Percentiles rank a stretch among this genome's conserved stretches.
Conservation (phyloP, 1,140 invertebrate species). For the Dendroctonus ponderosae region DNA sequence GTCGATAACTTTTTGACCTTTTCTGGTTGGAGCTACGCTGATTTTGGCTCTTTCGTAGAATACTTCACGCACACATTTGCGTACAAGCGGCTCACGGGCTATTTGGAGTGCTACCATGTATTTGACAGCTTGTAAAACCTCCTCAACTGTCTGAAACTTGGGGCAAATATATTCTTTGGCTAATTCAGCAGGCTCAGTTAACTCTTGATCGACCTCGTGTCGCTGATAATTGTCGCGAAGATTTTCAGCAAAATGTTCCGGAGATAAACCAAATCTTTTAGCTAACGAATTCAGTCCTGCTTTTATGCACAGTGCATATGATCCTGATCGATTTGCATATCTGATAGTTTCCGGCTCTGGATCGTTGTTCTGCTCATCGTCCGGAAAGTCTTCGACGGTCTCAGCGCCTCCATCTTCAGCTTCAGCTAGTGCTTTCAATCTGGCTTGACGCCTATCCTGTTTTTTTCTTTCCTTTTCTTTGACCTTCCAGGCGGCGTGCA, state of each 20-base stretch:
- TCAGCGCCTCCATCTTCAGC: conserved; percentile 61
- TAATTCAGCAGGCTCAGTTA: conserved; percentile 73
- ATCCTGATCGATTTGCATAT: conserved; percentile 80
- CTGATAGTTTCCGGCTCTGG: conserved; percentile 70
- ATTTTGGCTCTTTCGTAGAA: conserved; percentile 89
- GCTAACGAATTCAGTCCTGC: conserved; percentile 83
- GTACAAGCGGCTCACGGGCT: conserved; percentile 85
- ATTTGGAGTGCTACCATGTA: conserved; percentile 95
- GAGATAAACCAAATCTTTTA: conserved; percentile 87
- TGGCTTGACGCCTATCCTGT: conserved; percentile 57
- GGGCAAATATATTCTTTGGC: conserved; percentile 67
- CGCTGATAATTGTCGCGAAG: conserved; percentile 93
- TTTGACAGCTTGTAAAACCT: conserved; percentile 83
- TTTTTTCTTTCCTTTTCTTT: conserved; percentile 63
- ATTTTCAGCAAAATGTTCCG: conserved; percentile 97
- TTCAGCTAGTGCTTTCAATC: conserved; percentile 53
- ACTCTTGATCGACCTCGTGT: conserved; percentile 94
- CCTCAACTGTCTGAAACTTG: conserved; percentile 65
- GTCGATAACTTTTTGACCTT: conserved; percentile 89
- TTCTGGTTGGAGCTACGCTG: conserved; percentile 81
- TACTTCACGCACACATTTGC: conserved; percentile 82
- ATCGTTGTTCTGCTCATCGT: conserved; percentile 59
- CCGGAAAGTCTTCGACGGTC: conserved; percentile 57
- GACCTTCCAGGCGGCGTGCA: conserved; percentile 71
- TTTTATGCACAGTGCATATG: conserved; percentile 82